Base-by-base conservation (phyloP, 2,797 vertebrate genomes). In the Peromyscus nudipes region DNA sequence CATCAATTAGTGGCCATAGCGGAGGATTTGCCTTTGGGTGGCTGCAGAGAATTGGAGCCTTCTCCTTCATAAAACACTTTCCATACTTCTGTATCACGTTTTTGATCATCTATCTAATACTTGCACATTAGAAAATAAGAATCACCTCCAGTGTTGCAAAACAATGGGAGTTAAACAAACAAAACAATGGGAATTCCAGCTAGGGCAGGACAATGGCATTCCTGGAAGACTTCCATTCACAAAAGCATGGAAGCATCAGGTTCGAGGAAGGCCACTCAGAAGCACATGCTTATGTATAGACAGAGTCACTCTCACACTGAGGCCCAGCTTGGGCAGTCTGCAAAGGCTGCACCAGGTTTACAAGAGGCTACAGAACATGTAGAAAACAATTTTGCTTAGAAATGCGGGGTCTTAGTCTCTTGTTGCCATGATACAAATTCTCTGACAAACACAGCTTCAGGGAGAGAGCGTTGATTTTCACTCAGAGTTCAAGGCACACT, bases 151-250 rank as follows among this genome's bases (percentile, higher is more conserved):
- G 9, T 40, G 4, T 34, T 80, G 17, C 31, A 49, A 92, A 92
- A 34, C 67, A 73, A 13, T 23, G 62, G 49, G 27, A 5, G 71
- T 14, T 52, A 55, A 55, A 55, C 52, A 55, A 55, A 55, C 27
- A 52, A 92, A 92, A 34, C 67, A 73, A 13, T 17, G 62, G 57
- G 27, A 6, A 77, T 37, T 81, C 76, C 52, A 64, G 60, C 77
- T 40, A 2, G 13, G 10, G 9, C 0, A 1, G 81, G 57, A 4
- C 17, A 60, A 0, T 11, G n/a, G 40, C 16, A 1, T 77, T 94
- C 62, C 43, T 13, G 14, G 69, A 46, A 77, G 37, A 43, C 46
- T 86, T 17, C n/a, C 31, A 10, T 10, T n/a, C 40, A 64, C n/a
- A 57, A 21, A 77, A 43, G 8, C 25, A 7, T 46, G 67, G 57